Evolutionary conservation across 37 sponge, comb jelly and placozoan species (phyloP), one percentile per base, ranked within the genome.

Genomic region (Corticium candelabrum): DNA sequence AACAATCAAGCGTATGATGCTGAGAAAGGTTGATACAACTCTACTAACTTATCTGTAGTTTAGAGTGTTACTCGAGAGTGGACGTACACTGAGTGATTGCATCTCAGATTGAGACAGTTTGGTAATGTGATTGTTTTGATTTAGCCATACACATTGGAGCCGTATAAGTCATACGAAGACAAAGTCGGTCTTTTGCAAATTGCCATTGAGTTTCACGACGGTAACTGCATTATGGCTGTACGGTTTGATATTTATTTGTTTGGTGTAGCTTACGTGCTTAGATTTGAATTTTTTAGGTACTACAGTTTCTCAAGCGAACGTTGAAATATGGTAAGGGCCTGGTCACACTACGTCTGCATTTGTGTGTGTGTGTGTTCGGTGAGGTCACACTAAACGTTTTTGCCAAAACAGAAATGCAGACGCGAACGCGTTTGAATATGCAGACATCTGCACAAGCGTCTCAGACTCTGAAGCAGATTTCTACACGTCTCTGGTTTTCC

Each of bases 141-240:
- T 39, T 37, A 89, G 89, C 56, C 86, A 0, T 85, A 37, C 27
- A 78, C 74, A 4, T 80, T 89, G 74, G 86, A 85, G 38, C 85
- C 80, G 82, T 89, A 78, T 71, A 85, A 82, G 80, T 41, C 80
- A 2, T 50, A 79, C 80, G 83, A 79, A 7, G 83, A 89, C 79
- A 89, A 89, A 75, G 50, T 33, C 32, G 83, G 74, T 21, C 81
- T 89, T 37, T 39, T 89, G 50, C 40, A 84, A 11, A 79, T 76
- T 74, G 89, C 86, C 70, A 77, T 85, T 1, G 69, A 39, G 2
- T 84, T 80, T 1, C 21, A 76, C 34, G 89, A 89, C 73, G 86
- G 89, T 39, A 89, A 89, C 77, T 82, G 83, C 41, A 89, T 89
- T 75, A 85, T 79, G 32, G 75, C 88, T 27, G 41, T 50, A 50